These are phyloP conservation scores for Corvus cornix DNA, from an alignment of 2,113 vertebrate genomes.

Conservation along the genomic window DNA sequence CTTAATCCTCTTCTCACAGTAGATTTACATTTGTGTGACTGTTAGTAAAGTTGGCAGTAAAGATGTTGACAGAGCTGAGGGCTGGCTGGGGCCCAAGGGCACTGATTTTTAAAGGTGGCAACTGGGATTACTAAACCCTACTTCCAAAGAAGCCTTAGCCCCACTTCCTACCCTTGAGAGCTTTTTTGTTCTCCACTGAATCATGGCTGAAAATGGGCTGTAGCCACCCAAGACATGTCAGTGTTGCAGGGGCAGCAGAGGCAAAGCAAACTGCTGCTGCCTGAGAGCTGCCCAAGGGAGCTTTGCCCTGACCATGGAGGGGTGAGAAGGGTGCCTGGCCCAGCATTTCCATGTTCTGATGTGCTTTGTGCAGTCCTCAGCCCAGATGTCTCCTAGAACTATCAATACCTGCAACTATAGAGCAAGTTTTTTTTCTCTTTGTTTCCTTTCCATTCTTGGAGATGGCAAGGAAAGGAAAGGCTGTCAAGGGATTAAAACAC, in stretches of 20 bases:
- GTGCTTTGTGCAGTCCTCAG: not conserved
- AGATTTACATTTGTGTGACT: constrained; percentile 56
- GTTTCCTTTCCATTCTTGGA: not conserved
- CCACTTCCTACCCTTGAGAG: constrained; percentile 12
- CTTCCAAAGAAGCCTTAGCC: constrained; percentile 34
- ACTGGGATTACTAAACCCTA: constrained; percentile 6
- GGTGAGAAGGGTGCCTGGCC: not conserved
- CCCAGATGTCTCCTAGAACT: not conserved
- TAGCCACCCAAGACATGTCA: not conserved
- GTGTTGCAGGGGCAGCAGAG: not conserved
- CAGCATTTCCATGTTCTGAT: not conserved
- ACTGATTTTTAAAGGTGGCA: constrained; percentile 44
- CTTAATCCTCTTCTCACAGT: constrained; percentile 56
- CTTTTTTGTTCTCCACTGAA: constrained; percentile 33
- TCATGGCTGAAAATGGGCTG: not conserved
- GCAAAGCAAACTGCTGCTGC: not conserved
- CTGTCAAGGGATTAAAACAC: not conserved
- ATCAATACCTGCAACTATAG: not conserved
- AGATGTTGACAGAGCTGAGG: constrained; percentile 46
- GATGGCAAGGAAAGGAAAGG: not conserved
- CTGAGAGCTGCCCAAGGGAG: not conserved
- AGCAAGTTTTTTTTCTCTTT: not conserved
- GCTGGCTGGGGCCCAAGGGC: constrained; percentile 47
- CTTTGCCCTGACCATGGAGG: rapidly evolving
- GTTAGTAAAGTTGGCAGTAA: constrained; percentile 53